Conservation (phyloP, 2,888 invertebrate genomes). For the Orthosia incerta region DNA sequence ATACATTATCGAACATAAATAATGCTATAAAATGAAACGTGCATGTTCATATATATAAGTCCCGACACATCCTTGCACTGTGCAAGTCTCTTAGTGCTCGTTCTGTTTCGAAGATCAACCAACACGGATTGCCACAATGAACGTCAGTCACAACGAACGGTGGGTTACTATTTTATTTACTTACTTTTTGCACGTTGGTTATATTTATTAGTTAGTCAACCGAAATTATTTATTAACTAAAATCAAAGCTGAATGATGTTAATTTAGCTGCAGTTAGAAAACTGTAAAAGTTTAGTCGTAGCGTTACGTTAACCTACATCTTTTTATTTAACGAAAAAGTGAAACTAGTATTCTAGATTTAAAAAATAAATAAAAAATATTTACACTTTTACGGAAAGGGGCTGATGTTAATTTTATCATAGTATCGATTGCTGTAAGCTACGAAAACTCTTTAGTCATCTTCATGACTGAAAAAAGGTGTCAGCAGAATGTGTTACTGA, state of each 20-base stretch:
- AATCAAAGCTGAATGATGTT: not conserved
- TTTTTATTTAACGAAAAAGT: not conserved
- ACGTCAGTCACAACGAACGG: conserved; percentile 36
- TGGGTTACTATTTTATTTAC: conserved; percentile 39
- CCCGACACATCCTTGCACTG: conserved; percentile 42
- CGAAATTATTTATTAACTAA: not conserved
- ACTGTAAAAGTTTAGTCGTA: not conserved
- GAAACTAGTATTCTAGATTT: not conserved
- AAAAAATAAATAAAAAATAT: not conserved
- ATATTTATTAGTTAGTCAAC: not conserved
- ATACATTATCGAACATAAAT: conserved; percentile 63
- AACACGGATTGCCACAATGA: conserved; percentile 58
- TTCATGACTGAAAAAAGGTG: not conserved
- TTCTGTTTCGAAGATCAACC: conserved; percentile 15
- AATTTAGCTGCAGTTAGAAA: not conserved
- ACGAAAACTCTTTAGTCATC: not conserved
- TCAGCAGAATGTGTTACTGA: not conserved
- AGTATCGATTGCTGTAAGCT: not conserved
- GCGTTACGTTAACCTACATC: not conserved
- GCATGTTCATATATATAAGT: conserved; percentile 55
- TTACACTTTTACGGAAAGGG: not conserved
- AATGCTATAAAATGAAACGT: conserved; percentile 63
- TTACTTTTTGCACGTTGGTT: not conserved
- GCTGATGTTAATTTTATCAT: not conserved
- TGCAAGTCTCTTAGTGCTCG: conserved; percentile 42